A percentile compares a stretch with the other conserved stretches of the same genome.
Conservation (phyloP, 2,113 vertebrate species). For the Typhlomys cinereus region DNA sequence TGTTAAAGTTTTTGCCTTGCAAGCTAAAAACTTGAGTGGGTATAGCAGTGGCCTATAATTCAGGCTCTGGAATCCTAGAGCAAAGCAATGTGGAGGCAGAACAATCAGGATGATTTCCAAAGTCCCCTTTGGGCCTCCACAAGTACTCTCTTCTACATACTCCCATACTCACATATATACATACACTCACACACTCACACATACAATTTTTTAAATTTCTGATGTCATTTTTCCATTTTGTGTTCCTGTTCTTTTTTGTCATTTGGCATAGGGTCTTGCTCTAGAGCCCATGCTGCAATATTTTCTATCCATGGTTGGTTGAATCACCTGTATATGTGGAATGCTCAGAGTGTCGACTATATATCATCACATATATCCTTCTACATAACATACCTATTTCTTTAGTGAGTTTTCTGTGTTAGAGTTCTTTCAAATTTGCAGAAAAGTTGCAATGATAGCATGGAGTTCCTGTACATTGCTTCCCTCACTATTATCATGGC, state of each 20-base stretch:
- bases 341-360: too few relatives aligned
- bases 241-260: too few relatives aligned
- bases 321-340: too few relatives aligned
- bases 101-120: background rate
- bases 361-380: too few relatives aligned
- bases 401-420: conserved; percentile 30
- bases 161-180: background rate
- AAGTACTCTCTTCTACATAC: background rate
- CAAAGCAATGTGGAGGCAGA: too few relatives aligned
- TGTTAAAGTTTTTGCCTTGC: background rate
- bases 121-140: background rate
- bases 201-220: too few relatives aligned
- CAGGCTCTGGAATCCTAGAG: too few relatives aligned
- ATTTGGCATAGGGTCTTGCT: too few relatives aligned
- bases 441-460: background rate
- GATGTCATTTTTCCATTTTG: too few relatives aligned
- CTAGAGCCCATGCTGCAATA: too few relatives aligned
- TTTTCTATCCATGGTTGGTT: too few relatives aligned
- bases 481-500: background rate
- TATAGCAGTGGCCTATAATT: too few relatives aligned
- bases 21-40: background rate
- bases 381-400: background rate
- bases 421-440: conserved; percentile 29
- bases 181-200: background rate
- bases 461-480: accelerated